Percentiles rank a stretch among this genome's conserved stretches.
Conservation (phyloP, 2,888 invertebrate genomes). For the Ophion obscuratus region DNA sequence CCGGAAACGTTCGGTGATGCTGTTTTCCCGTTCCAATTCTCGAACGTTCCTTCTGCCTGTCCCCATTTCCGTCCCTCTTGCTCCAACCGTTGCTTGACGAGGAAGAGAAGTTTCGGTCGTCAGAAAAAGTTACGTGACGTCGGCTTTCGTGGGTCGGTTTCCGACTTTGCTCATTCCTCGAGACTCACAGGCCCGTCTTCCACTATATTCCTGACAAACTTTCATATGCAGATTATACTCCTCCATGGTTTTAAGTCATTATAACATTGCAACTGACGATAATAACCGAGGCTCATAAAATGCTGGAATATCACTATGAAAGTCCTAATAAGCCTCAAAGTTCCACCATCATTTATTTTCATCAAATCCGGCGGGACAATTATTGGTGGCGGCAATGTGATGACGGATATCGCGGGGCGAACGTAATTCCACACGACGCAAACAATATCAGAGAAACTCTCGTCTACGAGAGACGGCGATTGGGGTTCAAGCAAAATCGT, state of each 20-base stretch:
- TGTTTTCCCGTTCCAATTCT: constrained; percentile 54
- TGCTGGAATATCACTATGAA: not conserved
- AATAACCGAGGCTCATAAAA: not conserved
- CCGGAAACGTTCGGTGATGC: constrained; percentile 65
- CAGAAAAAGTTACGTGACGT: constrained; percentile 65
- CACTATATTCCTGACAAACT: constrained; percentile 27
- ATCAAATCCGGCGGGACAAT: constrained; percentile 20
- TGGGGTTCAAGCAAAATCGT: constrained; percentile 58
- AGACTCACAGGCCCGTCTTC: constrained; percentile 9
- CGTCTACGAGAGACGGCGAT: constrained; percentile 41
- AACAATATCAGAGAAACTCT: constrained; percentile 51
- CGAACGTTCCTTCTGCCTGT: constrained; percentile 28
- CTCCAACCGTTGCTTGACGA: constrained; percentile 44
- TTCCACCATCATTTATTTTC: not conserved
- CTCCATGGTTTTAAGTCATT: constrained; percentile 28
- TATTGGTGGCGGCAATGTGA: constrained; percentile 36
- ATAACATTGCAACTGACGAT: not conserved
- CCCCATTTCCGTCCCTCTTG: constrained; percentile 9
- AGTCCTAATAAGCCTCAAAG: not conserved
- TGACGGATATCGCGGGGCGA: constrained; percentile 53
- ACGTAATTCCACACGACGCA: constrained; percentile 60
- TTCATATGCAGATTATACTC: constrained; percentile 28
- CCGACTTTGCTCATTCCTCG: constrained; percentile 40
- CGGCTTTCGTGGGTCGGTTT: constrained; percentile 37
- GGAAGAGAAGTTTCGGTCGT: constrained; percentile 63